These are phyloP conservation scores for Heteromormyrus szaboi DNA, from an alignment of 2,797 vertebrate species.

Conservation along the genomic window DNA sequence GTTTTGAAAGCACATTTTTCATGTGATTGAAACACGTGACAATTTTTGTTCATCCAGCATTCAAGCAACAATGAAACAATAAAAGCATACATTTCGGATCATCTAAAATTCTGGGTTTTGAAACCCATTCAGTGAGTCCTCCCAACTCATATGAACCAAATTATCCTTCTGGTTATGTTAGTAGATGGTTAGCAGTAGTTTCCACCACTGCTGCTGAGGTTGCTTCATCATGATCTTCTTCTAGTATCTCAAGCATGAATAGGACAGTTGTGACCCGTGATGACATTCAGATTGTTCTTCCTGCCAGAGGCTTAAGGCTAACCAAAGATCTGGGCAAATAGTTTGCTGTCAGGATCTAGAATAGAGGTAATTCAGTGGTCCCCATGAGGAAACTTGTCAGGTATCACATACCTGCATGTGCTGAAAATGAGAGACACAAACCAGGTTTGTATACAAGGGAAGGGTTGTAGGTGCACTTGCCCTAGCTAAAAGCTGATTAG, in stretches of 20 bases:
- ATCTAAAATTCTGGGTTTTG: not conserved
- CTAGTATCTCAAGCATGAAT: not conserved
- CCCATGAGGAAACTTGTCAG: not conserved
- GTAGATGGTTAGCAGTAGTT: not conserved
- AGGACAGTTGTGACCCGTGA: not conserved
- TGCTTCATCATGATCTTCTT: not conserved
- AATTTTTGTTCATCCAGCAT: not conserved
- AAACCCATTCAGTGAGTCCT: not conserved
- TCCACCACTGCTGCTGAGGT: not conserved
- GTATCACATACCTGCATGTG: not conserved
- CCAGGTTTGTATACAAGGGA: not conserved
- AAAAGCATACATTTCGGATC: not conserved
- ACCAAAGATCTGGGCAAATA: not conserved
- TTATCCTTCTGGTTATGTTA: not conserved
- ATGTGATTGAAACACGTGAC: not conserved
- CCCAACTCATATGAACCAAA: not conserved
- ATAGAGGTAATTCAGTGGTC: not conserved
- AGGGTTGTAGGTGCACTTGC: not conserved
- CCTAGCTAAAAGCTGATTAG: not conserved
- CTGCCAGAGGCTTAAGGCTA: not conserved
- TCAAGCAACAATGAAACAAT: not conserved
- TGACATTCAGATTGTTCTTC: not conserved
- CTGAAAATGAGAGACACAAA: not conserved
- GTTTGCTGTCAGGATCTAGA: not conserved
- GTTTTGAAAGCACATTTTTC: not conserved